These are phyloP conservation scores for Globodera ellingtonae DNA, from an alignment of 1,140 invertebrate species.

Conservation along the genomic window DNA sequence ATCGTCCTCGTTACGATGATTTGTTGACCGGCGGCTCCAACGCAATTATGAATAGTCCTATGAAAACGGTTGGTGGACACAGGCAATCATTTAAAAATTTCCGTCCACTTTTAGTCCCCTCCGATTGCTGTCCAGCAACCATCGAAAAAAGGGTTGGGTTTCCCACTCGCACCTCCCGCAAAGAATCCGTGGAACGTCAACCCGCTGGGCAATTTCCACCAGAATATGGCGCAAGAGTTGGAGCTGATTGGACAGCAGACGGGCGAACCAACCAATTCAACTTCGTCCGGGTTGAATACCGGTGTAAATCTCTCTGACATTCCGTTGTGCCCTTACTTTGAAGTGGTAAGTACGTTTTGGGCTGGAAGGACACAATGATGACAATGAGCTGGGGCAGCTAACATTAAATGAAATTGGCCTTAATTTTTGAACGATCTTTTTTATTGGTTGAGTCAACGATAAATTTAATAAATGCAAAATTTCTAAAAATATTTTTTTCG, in stretches of 20 bases:
- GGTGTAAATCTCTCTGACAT: slow-evolving; percentile 20
- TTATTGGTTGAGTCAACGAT: too few species aligned
- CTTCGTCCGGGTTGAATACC: not conserved
- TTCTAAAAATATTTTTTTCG: not conserved
- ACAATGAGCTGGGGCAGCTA: too few species aligned
- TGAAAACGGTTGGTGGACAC: not conserved
- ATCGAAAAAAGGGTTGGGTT: slow-evolving; percentile 12
- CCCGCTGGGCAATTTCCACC: slow-evolving; percentile 22
- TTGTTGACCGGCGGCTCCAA: not conserved
- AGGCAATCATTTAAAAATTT: slow-evolving; percentile 21
- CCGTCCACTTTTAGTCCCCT: not conserved
- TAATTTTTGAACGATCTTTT: too few species aligned
- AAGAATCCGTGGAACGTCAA: slow-evolving; percentile 21
- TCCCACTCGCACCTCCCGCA: slow-evolving; percentile 1
- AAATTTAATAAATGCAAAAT: too few species aligned
- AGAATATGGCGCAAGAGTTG: slow-evolving; percentile 11
- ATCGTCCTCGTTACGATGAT: not conserved
- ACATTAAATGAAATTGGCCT: too few species aligned
- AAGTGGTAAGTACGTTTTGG: slow-evolving; percentile 24
- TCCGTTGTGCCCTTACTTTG: slow-evolving; percentile 39
- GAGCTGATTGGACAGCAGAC: slow-evolving; percentile 18
- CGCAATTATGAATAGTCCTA: not conserved
- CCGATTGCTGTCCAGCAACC: not conserved
- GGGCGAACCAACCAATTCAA: not conserved
- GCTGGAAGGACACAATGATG: too few species aligned